These are phyloP conservation scores for Eleutherodactylus coqui DNA, from an alignment of 2,797 vertebrate species.

Conservation along the genomic window DNA sequence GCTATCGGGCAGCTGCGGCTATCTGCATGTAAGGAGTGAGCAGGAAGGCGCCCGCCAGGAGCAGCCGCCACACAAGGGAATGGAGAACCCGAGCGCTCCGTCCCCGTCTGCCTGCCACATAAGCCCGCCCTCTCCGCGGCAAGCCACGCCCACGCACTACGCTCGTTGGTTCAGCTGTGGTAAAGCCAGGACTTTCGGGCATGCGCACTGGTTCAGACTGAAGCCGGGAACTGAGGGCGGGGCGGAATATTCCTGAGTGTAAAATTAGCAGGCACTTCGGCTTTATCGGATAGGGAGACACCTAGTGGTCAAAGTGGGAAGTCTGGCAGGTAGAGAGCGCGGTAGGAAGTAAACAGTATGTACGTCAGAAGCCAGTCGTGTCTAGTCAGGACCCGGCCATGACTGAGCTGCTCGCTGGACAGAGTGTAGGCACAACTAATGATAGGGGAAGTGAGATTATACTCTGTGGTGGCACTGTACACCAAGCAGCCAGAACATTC, in stretches of 20 bases:
- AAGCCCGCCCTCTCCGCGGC: not conserved
- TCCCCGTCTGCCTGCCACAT: constrained; percentile 21
- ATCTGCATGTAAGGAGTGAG: constrained; percentile 22
- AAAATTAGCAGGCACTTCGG: too few species aligned
- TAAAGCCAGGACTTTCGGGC: not conserved
- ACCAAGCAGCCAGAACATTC: too few species aligned
- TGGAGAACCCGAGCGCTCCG: not conserved
- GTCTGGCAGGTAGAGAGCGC: too few species aligned
- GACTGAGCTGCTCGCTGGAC: too few species aligned
- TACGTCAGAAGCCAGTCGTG: too few species aligned
- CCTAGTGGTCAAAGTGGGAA: not conserved
- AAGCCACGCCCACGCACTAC: constrained; percentile 19
- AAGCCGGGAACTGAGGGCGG: not conserved
- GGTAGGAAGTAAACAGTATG: too few species aligned
- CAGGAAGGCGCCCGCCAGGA: not conserved
- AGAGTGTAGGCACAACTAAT: too few species aligned
- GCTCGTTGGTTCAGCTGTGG: constrained; percentile 19
- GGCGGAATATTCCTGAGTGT: too few species aligned
- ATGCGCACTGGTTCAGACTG: not conserved
- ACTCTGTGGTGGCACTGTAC: too few species aligned
- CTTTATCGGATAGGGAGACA: not conserved
- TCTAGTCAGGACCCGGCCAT: too few species aligned
- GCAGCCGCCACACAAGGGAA: constrained; percentile 34
- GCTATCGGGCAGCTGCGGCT: not conserved
- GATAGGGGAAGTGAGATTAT: too few species aligned